These are phyloP conservation scores for Drosophila nigrodunni DNA, from an alignment of 1,140 invertebrate genomes.

Conservation along the genomic window DNA sequence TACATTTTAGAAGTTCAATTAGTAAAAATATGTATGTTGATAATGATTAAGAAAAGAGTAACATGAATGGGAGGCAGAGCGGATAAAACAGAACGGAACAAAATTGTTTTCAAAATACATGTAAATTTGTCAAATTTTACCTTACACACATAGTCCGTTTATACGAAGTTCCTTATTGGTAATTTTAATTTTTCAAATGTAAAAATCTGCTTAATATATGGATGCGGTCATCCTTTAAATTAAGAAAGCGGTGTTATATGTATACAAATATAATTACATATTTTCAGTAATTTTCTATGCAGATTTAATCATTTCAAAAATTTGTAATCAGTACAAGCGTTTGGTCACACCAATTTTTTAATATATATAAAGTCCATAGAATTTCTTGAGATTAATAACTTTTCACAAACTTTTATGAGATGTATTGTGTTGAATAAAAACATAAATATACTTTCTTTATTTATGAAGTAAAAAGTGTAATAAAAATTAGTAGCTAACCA, in stretches of 20 bases:
- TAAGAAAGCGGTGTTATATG: slow-evolving; percentile 2
- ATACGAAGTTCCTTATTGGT: slow-evolving; percentile 45
- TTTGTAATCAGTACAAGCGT: slow-evolving; percentile 36
- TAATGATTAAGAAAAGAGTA: slow-evolving; percentile 3
- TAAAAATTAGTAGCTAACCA: too few relatives aligned
- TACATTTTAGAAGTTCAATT: slow-evolving; percentile 47
- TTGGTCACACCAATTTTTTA: slow-evolving; percentile 25
- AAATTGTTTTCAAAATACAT: slow-evolving; percentile 39
- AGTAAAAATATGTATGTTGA: slow-evolving; percentile 20
- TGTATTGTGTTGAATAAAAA: too few relatives aligned
- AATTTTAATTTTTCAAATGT: slow-evolving; percentile 43
- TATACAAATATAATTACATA: slow-evolving; percentile 14
- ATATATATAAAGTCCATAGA: slow-evolving; percentile 2
- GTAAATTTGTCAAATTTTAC: slow-evolving; percentile 48
- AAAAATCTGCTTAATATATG: slow-evolving; percentile 33
- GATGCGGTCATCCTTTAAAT: not conserved
- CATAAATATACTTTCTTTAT: too few relatives aligned
- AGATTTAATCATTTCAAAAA: slow-evolving; percentile 47
- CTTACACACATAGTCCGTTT: slow-evolving; percentile 53
- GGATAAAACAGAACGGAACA: slow-evolving; percentile 38
- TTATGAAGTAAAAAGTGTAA: too few relatives aligned
- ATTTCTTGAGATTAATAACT: not conserved
- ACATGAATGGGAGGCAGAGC: slow-evolving; percentile 39
- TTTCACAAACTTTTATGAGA: slow-evolving; percentile 18
- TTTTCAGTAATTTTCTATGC: slow-evolving; percentile 12